Percentiles rank a stretch among this genome's conserved stretches.
phyloP scores from a whole-genome alignment of 2,797 vertebrate species.

The Melanotaenia trifasciata region DNA sequence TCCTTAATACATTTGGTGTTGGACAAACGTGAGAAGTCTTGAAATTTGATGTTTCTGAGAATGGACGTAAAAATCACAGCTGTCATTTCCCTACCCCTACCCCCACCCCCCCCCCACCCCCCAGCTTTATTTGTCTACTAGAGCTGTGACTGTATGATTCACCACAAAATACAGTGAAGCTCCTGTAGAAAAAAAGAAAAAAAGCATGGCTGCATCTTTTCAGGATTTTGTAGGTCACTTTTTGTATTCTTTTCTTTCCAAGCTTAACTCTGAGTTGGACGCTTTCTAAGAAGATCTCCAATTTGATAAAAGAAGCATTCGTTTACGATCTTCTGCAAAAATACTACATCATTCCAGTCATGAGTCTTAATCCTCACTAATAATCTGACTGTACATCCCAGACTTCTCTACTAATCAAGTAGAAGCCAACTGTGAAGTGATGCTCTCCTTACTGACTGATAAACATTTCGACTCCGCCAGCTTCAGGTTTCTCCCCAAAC shows the following conservation, averaged over 20 bases:
- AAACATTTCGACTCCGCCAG: constrained; percentile 43
- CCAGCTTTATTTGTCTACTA: constrained; percentile 34
- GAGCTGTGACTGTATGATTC: constrained; percentile 38
- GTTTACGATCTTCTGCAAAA: constrained; percentile 10
- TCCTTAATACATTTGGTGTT: constrained; percentile 33
- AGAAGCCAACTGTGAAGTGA: constrained; percentile 49
- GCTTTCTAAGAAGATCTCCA: constrained; percentile 39
- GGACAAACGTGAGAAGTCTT: constrained; percentile 18
- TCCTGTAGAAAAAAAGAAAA: constrained; percentile 16
- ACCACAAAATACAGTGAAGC: constrained; percentile 26
- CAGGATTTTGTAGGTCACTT: constrained; percentile 54
- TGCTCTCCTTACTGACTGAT: constrained; percentile 41
- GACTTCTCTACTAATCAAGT: constrained; percentile 49
- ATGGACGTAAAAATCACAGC: constrained; percentile 15
- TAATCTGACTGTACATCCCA: constrained; percentile 38
- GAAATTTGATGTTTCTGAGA: constrained; percentile 10
- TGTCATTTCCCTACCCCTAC: constrained; percentile 8
- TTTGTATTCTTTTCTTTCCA: constrained; percentile 4
- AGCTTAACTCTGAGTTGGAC: constrained; percentile 36
- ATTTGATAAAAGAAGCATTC: constrained; percentile 40
- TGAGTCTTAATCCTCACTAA: constrained; percentile 39
- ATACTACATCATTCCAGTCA: constrained; percentile 47
- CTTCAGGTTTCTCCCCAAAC: constrained; percentile 43
- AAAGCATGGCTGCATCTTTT: constrained; percentile 46
- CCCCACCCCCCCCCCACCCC: constrained; percentile 1